phyloP scores from a whole-genome alignment of 2,888 invertebrate species.

The Tuta absoluta region DNA sequence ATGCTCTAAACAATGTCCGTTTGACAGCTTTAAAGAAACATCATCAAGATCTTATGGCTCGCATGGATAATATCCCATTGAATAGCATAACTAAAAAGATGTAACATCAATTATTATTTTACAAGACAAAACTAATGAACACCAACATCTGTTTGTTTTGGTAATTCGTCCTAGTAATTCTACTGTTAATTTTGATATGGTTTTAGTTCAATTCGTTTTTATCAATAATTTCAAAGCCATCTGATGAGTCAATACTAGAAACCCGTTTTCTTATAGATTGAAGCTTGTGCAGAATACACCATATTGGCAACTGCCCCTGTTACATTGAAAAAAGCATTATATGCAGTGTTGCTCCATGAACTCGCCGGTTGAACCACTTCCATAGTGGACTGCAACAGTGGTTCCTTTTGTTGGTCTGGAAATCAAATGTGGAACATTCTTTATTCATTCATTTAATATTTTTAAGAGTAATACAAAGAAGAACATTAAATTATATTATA shows the following conservation, averaged over 20 bases:
- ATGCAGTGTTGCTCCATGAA: slow-evolving; percentile 67
- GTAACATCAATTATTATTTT: slow-evolving; percentile 31
- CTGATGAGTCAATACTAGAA: slow-evolving; percentile 69
- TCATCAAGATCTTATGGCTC: slow-evolving; percentile 72
- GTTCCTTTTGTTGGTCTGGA: slow-evolving; percentile 62
- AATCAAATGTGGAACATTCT: slow-evolving; percentile 29
- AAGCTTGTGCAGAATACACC: slow-evolving; percentile 54
- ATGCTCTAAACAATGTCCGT: slow-evolving; percentile 64
- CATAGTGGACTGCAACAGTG: slow-evolving; percentile 56
- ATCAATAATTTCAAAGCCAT: slow-evolving; percentile 77
- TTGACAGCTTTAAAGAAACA: slow-evolving; percentile 71
- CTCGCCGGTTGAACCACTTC: slow-evolving; percentile 54
- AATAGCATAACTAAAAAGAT: slow-evolving; percentile 40
- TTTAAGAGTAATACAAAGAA: too few species aligned
- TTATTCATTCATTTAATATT: neutral
- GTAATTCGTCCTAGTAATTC: slow-evolving; percentile 21
- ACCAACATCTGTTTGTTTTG: slow-evolving; percentile 22
- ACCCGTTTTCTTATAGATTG: slow-evolving; percentile 58
- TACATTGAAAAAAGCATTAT: slow-evolving; percentile 64
- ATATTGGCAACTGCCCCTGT: slow-evolving; percentile 65
- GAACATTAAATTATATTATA: neutral
- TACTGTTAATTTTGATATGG: slow-evolving; percentile 29
- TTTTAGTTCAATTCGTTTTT: slow-evolving; percentile 65
- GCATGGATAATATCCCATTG: slow-evolving; percentile 64
- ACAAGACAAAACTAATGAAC: slow-evolving; percentile 12